Conservation (phyloP, 37 sponge, comb jelly and placozoan species). For the Oscarella lobularis region DNA sequence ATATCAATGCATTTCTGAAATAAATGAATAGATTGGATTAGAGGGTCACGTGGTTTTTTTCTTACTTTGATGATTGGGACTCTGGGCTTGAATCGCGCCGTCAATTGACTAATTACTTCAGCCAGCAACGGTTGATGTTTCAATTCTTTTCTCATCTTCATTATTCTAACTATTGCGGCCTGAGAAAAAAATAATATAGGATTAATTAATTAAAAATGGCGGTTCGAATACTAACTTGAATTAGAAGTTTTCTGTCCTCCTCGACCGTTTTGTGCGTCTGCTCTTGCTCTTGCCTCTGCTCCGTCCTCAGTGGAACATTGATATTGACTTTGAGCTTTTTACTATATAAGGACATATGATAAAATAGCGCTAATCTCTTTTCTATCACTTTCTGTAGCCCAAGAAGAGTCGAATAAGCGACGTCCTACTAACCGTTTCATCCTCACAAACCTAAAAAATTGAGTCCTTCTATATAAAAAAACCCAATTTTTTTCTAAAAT, state of each 20-base stretch:
- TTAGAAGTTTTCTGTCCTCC: conserved; percentile 94
- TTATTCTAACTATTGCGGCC: conserved; percentile 93
- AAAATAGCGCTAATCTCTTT: not conserved
- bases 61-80: conserved; percentile 89
- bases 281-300: conserved; percentile 85
- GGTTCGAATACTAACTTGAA: conserved; percentile 53
- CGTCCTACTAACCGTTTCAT: conserved; percentile 14
- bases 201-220: too few relatives aligned
- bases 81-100: conserved; percentile 78
- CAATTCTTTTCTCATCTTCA: conserved; percentile 93
- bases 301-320: conserved; percentile 84
- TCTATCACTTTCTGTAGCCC: conserved; percentile 55
- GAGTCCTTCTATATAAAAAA: too few relatives aligned
- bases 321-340: conserved; percentile 96
- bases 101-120: conserved; percentile 88
- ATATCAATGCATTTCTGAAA: conserved; percentile 92
- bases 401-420: conserved; percentile 39
- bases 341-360: conserved; percentile 13
- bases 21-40: not conserved
- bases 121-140: conserved; percentile 82
- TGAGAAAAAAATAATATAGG: conserved; percentile 8
- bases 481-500: too few relatives aligned
- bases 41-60: not conserved
- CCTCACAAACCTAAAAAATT: conserved; percentile 69
- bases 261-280: conserved; percentile 88